These are phyloP conservation scores for Oxytorus armatus DNA, from an alignment of 2,888 invertebrate species.

Conservation along the genomic window DNA sequence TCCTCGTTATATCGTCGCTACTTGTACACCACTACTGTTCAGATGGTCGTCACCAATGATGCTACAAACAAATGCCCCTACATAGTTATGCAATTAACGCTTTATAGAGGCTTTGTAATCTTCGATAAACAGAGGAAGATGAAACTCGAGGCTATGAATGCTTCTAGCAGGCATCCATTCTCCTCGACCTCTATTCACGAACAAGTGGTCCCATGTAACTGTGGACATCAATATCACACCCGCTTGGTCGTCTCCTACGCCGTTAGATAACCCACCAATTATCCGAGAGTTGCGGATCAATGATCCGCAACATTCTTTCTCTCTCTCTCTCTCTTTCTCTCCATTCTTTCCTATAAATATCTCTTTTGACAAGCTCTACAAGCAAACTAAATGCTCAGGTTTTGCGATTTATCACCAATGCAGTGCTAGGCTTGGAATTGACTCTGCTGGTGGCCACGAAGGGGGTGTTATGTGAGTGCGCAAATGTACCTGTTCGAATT, in stretches of 20 bases:
- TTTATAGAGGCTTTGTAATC: constrained; percentile 76
- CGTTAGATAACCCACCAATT: constrained; percentile 72
- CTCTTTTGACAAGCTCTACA: not conserved
- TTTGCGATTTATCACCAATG: too few species aligned
- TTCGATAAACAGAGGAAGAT: constrained; percentile 60
- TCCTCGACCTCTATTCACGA: constrained; percentile 26
- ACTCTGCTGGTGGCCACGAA: too few species aligned
- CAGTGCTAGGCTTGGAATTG: too few species aligned
- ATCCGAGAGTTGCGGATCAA: constrained; percentile 69
- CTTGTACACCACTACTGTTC: constrained; percentile 25
- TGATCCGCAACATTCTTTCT: constrained; percentile 54
- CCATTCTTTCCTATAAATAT: not conserved
- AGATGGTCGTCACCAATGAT: constrained; percentile 37
- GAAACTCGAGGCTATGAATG: constrained; percentile 10
- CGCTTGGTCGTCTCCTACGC: constrained; percentile 50
- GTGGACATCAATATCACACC: constrained; percentile 68
- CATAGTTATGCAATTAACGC: constrained; percentile 76
- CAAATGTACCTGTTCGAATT: too few species aligned
- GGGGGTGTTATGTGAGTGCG: too few species aligned
- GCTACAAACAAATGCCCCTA: constrained; percentile 50
- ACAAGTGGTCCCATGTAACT: constrained; percentile 17
- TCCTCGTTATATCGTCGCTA: constrained; percentile 17
- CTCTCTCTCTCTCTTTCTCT: not conserved
- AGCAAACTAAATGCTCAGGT: too few species aligned
- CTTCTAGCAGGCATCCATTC: constrained; percentile 12